phyloP scores from a whole-genome alignment of 2,888 invertebrate species.

The Rhingia campestris region DNA sequence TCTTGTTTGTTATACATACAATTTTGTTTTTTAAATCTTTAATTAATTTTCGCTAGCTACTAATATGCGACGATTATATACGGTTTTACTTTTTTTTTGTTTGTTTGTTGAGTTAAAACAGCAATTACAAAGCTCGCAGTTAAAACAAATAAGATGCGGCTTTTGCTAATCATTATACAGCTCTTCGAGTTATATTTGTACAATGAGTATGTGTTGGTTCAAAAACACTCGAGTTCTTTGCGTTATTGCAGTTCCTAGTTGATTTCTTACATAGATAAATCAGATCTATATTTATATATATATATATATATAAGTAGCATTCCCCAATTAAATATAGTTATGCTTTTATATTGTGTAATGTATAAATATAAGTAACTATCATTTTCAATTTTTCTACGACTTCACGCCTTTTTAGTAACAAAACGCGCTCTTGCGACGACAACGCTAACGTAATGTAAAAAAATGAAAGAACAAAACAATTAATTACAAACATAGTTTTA shows the following conservation, averaged over 20 bases:
- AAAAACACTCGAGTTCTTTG: slow-evolving; percentile 12
- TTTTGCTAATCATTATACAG: slow-evolving; percentile 28
- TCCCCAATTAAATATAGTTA: slow-evolving; percentile 54
- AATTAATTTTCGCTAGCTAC: slow-evolving; percentile 58
- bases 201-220: slow-evolving; percentile 34
- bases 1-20: slow-evolving; percentile 12
- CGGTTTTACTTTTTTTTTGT: slow-evolving; percentile 45
- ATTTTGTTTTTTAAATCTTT: slow-evolving; percentile 38
- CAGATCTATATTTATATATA: slow-evolving; percentile 33
- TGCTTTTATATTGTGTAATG: slow-evolving; percentile 51
- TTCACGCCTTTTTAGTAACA: slow-evolving; percentile 70
- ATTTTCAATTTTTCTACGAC: slow-evolving; percentile 67
- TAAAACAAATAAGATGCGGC: slow-evolving; percentile 47
- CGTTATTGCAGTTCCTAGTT: slow-evolving; percentile 52
- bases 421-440: slow-evolving; percentile 53
- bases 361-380: slow-evolving; percentile 73
- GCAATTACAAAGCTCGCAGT: slow-evolving; percentile 43
- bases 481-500: slow-evolving; percentile 56
- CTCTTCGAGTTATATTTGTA: slow-evolving; percentile 45
- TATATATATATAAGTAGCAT: slow-evolving; percentile 43
- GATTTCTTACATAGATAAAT: slow-evolving; percentile 50
- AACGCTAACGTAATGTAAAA: slow-evolving; percentile 26
- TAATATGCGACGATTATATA: slow-evolving; percentile 64
- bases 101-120: slow-evolving; percentile 21
- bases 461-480: slow-evolving; percentile 27